Conservation (phyloP, 2,113 vertebrate genomes). For the Dromaius novaehollandiae region DNA sequence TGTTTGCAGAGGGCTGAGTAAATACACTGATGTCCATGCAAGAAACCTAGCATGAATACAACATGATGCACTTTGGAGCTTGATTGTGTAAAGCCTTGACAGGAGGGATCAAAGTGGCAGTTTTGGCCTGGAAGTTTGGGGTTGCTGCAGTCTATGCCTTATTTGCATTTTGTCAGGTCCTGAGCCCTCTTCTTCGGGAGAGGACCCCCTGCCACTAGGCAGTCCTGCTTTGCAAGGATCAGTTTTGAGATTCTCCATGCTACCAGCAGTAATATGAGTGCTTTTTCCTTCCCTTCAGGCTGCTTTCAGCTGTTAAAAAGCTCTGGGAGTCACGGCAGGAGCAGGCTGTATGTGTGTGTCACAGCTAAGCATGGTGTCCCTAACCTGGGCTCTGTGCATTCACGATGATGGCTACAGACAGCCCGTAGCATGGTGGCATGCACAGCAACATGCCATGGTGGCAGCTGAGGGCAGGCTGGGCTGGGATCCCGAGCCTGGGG, state of each 20-base stretch:
- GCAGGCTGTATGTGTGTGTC: background rate
- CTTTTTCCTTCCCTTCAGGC: background rate
- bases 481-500: background rate
- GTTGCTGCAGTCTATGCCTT: background rate
- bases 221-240: background rate
- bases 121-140: background rate
- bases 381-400: fast-evolving
- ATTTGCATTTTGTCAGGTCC: too few relatives aligned
- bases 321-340: background rate
- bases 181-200: background rate
- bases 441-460: too few relatives aligned
- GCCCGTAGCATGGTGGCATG: background rate
- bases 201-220: background rate
- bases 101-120: background rate
- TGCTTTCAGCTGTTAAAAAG: background rate
- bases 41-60: fast-evolving
- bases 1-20: background rate
- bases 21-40: background rate
- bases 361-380: fast-evolving
- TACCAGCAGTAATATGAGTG: fast-evolving
- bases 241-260: background rate
- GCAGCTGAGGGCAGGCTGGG: background rate
- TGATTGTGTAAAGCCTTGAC: background rate
- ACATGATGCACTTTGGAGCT: fast-evolving
- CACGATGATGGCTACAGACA: background rate